These are phyloP conservation scores for Lucifuga dentata DNA, from an alignment of 2,113 vertebrate species.

Conservation along the genomic window DNA sequence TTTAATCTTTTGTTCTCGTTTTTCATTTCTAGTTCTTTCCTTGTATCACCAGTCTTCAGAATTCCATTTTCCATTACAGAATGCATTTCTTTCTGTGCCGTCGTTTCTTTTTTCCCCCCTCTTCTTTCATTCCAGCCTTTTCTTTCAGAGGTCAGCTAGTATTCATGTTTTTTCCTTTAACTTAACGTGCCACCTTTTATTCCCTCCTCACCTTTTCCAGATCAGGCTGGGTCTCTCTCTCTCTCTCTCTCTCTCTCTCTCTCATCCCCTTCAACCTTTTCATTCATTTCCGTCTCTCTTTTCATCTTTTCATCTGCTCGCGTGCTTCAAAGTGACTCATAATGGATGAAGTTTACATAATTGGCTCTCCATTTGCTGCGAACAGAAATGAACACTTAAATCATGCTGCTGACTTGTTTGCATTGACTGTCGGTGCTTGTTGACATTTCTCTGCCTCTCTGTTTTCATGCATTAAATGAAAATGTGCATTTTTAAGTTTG, in stretches of 20 bases:
- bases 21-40: conserved; percentile 33
- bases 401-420: not conserved
- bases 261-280: not conserved
- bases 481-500: not conserved
- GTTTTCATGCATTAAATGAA: conserved; percentile 1
- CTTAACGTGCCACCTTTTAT: conserved; percentile 7
- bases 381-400: not conserved
- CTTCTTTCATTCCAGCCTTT: not conserved
- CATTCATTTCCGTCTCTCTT: not conserved
- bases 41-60: not conserved
- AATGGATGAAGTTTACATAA: not conserved
- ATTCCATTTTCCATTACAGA: not conserved
- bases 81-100: not conserved
- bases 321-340: not conserved
- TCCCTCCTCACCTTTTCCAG: conserved; percentile 6
- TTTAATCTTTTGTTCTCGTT: conserved; percentile 47
- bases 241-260: too few species aligned
- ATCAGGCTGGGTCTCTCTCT: not conserved
- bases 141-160: conserved; percentile 4
- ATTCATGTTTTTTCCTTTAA: not conserved
- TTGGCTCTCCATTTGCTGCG: conserved; percentile 3
- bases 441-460: conserved; percentile 6
- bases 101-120: not conserved
- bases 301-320: not conserved
- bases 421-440: conserved; percentile 22